phyloP scores from a whole-genome alignment of 1,140 invertebrate species.

The Pogonus chalceus region DNA sequence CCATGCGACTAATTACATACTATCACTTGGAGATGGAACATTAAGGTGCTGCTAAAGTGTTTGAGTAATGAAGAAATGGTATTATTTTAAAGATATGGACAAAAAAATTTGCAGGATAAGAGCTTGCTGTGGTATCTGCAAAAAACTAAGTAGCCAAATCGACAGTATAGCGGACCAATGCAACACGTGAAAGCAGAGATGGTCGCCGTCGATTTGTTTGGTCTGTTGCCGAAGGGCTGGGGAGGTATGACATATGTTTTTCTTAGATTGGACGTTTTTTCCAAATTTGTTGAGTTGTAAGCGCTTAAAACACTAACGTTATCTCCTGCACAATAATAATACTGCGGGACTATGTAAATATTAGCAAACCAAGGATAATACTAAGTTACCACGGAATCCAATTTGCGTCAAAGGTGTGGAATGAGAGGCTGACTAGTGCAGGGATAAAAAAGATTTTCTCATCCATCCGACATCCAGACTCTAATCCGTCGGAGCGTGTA shows the following conservation, averaged over 20 bases:
- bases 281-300: constrained; percentile 28
- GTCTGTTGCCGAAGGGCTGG: constrained; percentile 21
- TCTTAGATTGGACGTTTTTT: constrained; percentile 27
- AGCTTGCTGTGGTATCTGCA: constrained; percentile 19
- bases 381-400: constrained; percentile 20
- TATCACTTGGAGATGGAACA: constrained; percentile 26
- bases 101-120: constrained; percentile 14
- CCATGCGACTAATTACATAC: no score
- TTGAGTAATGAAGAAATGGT: constrained; percentile 21
- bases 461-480: constrained; percentile 25
- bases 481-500: constrained; percentile 24
- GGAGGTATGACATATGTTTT: constrained; percentile 23
- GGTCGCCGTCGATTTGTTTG: constrained; percentile 27
- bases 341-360: constrained; percentile 15
- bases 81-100: constrained; percentile 23
- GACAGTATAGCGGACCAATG: background rate
- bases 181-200: constrained; percentile 20
- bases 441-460: constrained; percentile 20
- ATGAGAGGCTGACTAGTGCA: no score
- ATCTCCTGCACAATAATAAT: constrained; percentile 15
- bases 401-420: constrained; percentile 13
- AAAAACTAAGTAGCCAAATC: background rate
- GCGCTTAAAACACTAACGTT: constrained; percentile 23
- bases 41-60: constrained; percentile 24
- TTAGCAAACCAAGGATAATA: constrained; percentile 13